These are phyloP conservation scores for Gasterosteus nipponicus DNA, from an alignment of 2,113 vertebrate genomes.

Conservation along the genomic window DNA sequence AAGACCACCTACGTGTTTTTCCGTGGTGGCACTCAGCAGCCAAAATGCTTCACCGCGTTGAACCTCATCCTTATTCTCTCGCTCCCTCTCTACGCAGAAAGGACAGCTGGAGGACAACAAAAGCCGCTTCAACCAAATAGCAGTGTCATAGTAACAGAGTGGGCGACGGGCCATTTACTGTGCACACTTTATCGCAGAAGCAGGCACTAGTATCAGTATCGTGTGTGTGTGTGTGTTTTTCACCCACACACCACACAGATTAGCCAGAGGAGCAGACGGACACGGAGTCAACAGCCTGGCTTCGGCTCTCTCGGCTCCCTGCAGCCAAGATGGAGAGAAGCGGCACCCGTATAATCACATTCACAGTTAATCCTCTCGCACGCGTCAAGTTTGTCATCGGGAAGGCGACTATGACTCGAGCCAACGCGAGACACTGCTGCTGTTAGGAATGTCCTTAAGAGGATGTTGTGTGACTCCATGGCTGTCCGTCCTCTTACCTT, in stretches of 20 bases:
- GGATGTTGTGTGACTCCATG: conserved; percentile 1
- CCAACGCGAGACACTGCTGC: not conserved
- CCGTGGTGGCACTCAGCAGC: not conserved
- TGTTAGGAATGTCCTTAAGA: not conserved
- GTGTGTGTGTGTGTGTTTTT: conserved; percentile 2
- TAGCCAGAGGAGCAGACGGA: conserved; percentile 76
- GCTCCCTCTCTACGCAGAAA: conserved; percentile 2
- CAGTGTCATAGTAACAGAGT: conserved; percentile 69
- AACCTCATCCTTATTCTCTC: not conserved
- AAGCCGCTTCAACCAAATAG: conserved; percentile 41
- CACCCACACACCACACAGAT: conserved; percentile 58
- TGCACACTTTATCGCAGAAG: conserved; percentile 62
- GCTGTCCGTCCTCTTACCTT: conserved; percentile 21
- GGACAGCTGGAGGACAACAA: conserved; percentile 57
- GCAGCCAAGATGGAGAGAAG: conserved; percentile 33
- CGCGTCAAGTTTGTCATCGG: conserved; percentile 8
- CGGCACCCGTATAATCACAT: conserved; percentile 35
- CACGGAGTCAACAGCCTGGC: conserved; percentile 49
- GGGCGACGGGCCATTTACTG: conserved; percentile 56
- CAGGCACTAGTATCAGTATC: conserved; percentile 44
- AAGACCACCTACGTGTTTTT: conserved; percentile 29
- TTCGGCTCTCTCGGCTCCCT: conserved; percentile 45
- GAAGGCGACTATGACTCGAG: conserved; percentile 12
- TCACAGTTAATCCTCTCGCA: conserved; percentile 41
- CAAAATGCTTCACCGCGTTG: conserved; percentile 15